Conservation (phyloP, 2,888 invertebrate genomes). For the Platycheirus rosarum region DNA sequence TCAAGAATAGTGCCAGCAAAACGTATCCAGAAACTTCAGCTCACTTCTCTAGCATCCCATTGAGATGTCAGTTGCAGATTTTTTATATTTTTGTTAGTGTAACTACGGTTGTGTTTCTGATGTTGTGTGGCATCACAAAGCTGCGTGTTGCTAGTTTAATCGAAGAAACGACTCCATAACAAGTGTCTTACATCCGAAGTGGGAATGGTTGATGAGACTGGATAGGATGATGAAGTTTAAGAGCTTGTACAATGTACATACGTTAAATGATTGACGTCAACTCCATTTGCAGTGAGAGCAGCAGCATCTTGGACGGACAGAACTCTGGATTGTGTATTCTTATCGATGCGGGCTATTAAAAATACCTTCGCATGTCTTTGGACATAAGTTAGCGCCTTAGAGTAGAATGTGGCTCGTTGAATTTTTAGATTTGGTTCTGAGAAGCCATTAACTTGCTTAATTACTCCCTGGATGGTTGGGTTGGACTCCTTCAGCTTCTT, state of each 20-base stretch:
- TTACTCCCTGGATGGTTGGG: conserved; percentile 39
- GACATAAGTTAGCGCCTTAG: conserved; percentile 61
- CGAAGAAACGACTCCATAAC: conserved; percentile 66
- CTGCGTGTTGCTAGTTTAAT: conserved; percentile 65
- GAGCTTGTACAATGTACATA: conserved; percentile 66
- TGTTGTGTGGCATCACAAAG: conserved; percentile 46
- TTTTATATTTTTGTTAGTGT: conserved; percentile 7
- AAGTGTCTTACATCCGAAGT: conserved; percentile 69
- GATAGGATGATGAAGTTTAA: conserved; percentile 60
- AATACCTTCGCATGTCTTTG: conserved; percentile 54
- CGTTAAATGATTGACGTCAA: conserved; percentile 70
- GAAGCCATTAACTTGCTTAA: conserved; percentile 67
- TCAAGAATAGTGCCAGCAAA: conserved; percentile 40
- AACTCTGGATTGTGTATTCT: conserved; percentile 52
- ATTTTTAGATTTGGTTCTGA: conserved; percentile 47
- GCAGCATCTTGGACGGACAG: neutral
- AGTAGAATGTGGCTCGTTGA: conserved; percentile 45
- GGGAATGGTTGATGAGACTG: conserved; percentile 59
- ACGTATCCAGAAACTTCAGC: conserved; percentile 1
- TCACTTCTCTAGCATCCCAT: conserved; percentile 59
- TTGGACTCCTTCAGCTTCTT: conserved; percentile 2
- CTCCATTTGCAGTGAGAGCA: conserved; percentile 32
- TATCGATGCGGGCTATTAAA: conserved; percentile 39
- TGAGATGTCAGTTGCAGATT: conserved; percentile 67
- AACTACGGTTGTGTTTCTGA: conserved; percentile 8